Evolutionary conservation across 30 jellyfish, hydroid and myxozoan genomes (phyloP).

Genomic region (Aurelia aurita complex sp. Pacific): DNA sequence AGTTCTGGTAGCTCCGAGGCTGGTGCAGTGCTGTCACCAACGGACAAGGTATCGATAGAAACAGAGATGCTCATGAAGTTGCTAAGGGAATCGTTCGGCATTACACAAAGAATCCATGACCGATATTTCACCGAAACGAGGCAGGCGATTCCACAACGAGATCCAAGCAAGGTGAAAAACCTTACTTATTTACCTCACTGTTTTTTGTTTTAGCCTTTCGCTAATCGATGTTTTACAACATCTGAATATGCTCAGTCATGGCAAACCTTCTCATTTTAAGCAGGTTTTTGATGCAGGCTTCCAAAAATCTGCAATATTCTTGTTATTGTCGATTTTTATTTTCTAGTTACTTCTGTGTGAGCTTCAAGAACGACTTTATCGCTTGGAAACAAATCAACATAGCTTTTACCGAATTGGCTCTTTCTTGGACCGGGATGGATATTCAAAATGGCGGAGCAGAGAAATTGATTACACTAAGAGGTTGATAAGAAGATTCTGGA

Average conservation of each 20-base stretch:
- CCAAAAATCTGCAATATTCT: not conserved
- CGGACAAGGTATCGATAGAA: slow-evolving; percentile 62
- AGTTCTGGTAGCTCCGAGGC: slow-evolving; percentile 25
- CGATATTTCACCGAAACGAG: slow-evolving; percentile 29
- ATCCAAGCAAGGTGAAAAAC: slow-evolving; percentile 37
- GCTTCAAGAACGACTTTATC: slow-evolving; percentile 60
- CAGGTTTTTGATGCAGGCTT: not conserved
- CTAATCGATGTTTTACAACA: not conserved
- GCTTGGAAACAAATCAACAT: slow-evolving; percentile 63
- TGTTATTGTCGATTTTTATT: not conserved
- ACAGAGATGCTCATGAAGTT: slow-evolving; percentile 48
- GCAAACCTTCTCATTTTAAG: not conserved
- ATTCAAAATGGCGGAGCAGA: slow-evolving; percentile 67
- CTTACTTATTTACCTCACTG: not conserved
- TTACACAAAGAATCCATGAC: slow-evolving; percentile 35
- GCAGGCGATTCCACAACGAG: slow-evolving; percentile 46
- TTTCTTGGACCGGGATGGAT: slow-evolving; percentile 59
- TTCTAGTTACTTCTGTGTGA: slow-evolving; percentile 52
- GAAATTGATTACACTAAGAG: slow-evolving; percentile 29
- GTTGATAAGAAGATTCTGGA: slow-evolving; percentile 53
- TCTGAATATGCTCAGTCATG: not conserved
- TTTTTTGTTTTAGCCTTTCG: no score
- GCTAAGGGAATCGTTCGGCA: slow-evolving; percentile 58
- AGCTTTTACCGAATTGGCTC: slow-evolving; percentile 49
- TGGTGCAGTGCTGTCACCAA: slow-evolving; percentile 35